Evolutionary conservation across 2,113 vertebrate genomes (phyloP).

Genomic region (Pogonocichla stellata): DNA sequence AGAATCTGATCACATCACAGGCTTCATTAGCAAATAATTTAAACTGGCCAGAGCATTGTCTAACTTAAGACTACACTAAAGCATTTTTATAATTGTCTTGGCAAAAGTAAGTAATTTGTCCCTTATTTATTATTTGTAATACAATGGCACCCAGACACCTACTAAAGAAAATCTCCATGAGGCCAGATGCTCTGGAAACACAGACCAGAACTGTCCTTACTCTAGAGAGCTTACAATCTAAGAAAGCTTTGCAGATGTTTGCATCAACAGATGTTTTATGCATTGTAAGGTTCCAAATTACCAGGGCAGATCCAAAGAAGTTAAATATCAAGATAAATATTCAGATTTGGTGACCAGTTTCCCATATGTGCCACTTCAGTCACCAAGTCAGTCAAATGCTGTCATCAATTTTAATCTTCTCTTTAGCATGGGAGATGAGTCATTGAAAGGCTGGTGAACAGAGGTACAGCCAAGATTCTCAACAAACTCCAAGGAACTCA

Average conservation of each 20-base stretch:
- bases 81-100: background rate
- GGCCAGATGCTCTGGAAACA: background rate
- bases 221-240: conserved; percentile 1
- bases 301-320: background rate
- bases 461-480: background rate
- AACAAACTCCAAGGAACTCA: background rate
- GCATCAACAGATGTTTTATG: background rate
- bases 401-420: background rate
- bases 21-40: background rate
- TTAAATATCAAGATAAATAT: background rate
- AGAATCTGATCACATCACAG: background rate
- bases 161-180: background rate
- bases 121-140: background rate
- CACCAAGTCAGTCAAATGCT: background rate
- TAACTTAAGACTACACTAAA: background rate
- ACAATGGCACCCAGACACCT: background rate
- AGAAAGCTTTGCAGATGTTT: background rate
- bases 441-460: background rate
- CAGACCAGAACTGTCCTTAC: background rate
- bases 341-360: background rate
- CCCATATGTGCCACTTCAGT: background rate
- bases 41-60: background rate
- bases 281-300: background rate
- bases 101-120: background rate
- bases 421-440: fast-evolving